Evolutionary conservation across 2,113 vertebrate genomes (phyloP), one percentile per base, ranked within the genome.

Genomic region (Hippocampus abdominalis): DNA sequence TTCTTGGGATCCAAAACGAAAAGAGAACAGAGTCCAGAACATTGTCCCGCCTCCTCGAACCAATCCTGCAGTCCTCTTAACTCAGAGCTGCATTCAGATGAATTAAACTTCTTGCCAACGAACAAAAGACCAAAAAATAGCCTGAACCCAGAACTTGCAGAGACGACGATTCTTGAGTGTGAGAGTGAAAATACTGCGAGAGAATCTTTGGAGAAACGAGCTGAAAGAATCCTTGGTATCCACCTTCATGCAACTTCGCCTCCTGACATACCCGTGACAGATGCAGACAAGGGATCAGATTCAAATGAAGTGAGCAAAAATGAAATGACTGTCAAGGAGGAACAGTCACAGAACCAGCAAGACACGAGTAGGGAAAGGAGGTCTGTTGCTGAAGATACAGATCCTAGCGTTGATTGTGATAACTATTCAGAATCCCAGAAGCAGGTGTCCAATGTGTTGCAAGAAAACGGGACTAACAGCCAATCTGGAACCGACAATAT

Each of bases 141-240:
- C 39, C 5, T 42, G 5, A 32, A 76, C 2, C 27, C 59, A 46
- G 44, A 60, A 9, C 40, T 69, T 68, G 66, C 32, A 5, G 63
- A 83, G 60, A 51, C 66, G 64, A 61, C 73, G 27, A 46, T 59
- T 73, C 18, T 27, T 0, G 39, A 69, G 9, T 64, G 9, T 65
- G 69, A 65, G 69, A 73, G n/a, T 18, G 25, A 76, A n/a, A 53
- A 60, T 6, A 29, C 42, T 54, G 76, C 75, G 20, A 80, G 16
- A 60, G 87, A 89, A 81, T 69, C 82, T 0, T 40, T 90, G 75
- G 81, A 90, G 76, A 84, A 88, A 73, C 85, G 89, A 2, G 85
- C 90, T 51, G 80, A 89, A 46, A 83, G 90, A 21, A 90, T 91
- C 63, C 59, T 90, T 32, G 93, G 91, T 71, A 88, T 92, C 53